phyloP scores from a whole-genome alignment of 2,113 vertebrate genomes.

The Pao palembangensis region DNA sequence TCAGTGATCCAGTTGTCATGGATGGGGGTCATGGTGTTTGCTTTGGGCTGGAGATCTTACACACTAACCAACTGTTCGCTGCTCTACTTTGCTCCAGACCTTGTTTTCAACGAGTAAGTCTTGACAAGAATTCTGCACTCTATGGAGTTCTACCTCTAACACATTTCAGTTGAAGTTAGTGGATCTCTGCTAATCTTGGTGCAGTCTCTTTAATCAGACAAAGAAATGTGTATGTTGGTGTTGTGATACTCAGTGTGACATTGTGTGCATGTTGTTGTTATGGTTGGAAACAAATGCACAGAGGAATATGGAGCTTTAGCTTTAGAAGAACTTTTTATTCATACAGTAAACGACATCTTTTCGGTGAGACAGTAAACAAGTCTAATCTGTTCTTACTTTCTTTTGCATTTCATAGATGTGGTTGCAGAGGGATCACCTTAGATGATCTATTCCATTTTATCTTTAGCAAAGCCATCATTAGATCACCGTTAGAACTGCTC shows the following conservation, averaged over 20 bases:
- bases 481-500: background rate
- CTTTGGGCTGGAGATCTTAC: slow-evolving; percentile 94
- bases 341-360: slow-evolving; percentile 7
- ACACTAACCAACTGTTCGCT: slow-evolving; percentile 89
- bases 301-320: slow-evolving; percentile 20
- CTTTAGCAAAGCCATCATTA: slow-evolving; percentile 1
- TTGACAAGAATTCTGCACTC: background rate
- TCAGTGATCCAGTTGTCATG: slow-evolving; percentile 94
- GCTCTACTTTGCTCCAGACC: slow-evolving; percentile 95
- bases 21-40: slow-evolving; percentile 98
- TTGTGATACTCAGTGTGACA: slow-evolving; percentile 4
- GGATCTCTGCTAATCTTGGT: slow-evolving; percentile 4
- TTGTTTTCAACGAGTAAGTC: slow-evolving; percentile 98
- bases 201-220: slow-evolving; percentile 3
- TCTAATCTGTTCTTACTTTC: slow-evolving; percentile 15
- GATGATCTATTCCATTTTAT: slow-evolving; percentile 55
- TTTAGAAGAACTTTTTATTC: slow-evolving; percentile 24
- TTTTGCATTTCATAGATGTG: slow-evolving; percentile 19
- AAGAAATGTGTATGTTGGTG: slow-evolving; percentile 10
- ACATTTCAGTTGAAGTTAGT: background rate
- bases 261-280: slow-evolving; percentile 26
- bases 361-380: slow-evolving; percentile 38
- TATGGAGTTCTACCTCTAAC: background rate
- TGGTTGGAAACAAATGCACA: slow-evolving; percentile 9
- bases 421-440: slow-evolving; percentile 38